Evolutionary conservation across 1,140 invertebrate species (phyloP).

Genomic region (Ylistrum balloti): DNA sequence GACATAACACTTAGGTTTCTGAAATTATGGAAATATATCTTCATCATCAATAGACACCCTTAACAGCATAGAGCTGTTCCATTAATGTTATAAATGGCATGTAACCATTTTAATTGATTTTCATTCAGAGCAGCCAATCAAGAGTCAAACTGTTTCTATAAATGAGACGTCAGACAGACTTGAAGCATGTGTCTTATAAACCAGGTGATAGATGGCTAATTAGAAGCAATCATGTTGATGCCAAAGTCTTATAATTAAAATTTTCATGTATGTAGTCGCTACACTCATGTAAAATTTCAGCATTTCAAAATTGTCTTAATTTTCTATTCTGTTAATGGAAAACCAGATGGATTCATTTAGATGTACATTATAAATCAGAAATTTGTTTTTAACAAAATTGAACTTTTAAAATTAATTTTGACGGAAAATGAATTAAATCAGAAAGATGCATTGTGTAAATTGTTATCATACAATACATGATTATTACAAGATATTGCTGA

Average conservation of each 20-base stretch:
- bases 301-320: too few species aligned
- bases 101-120: constrained; percentile 11
- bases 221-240: neutral
- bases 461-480: too few species aligned
- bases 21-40: constrained; percentile 4
- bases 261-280: neutral
- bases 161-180: neutral
- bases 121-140: neutral
- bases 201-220: neutral
- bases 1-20: too few species aligned
- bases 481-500: too few species aligned
- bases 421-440: too few species aligned
- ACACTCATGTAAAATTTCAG: neutral
- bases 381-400: too few species aligned
- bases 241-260: neutral
- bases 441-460: too few species aligned
- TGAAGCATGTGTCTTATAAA: neutral
- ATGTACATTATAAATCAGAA: too few species aligned
- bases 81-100: neutral
- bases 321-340: too few species aligned
- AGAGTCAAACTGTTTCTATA: neutral
- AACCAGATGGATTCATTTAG: too few species aligned
- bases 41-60: neutral
- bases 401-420: too few species aligned
- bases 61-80: neutral